Evolutionary conservation across 2,797 vertebrate species (phyloP).

Genomic region (Eulemur mongoz): DNA sequence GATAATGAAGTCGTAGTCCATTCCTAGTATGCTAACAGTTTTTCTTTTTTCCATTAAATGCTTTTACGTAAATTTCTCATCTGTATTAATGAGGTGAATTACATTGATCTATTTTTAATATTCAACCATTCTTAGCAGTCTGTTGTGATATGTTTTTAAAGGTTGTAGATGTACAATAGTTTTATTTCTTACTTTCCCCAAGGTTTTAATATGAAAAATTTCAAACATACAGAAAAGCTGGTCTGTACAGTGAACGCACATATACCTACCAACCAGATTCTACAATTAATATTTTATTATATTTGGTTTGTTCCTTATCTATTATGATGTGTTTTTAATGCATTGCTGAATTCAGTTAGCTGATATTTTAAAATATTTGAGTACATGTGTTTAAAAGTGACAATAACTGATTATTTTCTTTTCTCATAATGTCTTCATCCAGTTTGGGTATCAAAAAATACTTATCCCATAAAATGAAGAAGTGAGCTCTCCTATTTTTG

Average conservation of each 20-base stretch:
- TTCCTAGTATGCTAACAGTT: background rate
- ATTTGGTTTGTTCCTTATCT: slow-evolving; percentile 8
- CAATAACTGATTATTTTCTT: background rate
- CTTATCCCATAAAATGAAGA: background rate
- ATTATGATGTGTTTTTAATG: background rate
- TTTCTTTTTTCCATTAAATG: background rate
- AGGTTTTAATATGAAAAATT: background rate
- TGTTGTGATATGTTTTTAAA: slow-evolving; percentile 3
- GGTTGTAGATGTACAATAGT: background rate
- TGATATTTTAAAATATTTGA: slow-evolving; percentile 2
- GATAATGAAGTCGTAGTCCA: background rate
- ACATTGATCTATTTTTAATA: background rate
- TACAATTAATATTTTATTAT: background rate
- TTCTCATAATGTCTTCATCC: background rate
- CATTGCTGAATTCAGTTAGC: background rate
- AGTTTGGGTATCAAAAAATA: background rate
- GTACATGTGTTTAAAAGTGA: background rate
- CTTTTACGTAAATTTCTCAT: background rate
- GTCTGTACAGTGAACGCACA: background rate
- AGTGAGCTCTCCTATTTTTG: background rate
- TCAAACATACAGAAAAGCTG: background rate
- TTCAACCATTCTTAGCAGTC: background rate
- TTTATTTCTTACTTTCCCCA: slow-evolving; percentile 1
- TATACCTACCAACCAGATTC: background rate
- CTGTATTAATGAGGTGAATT: background rate